Evolutionary conservation across 2,888 invertebrate genomes (phyloP), one percentile per base, ranked within the genome.

Genomic region (Himalopsyche japonica): DNA sequence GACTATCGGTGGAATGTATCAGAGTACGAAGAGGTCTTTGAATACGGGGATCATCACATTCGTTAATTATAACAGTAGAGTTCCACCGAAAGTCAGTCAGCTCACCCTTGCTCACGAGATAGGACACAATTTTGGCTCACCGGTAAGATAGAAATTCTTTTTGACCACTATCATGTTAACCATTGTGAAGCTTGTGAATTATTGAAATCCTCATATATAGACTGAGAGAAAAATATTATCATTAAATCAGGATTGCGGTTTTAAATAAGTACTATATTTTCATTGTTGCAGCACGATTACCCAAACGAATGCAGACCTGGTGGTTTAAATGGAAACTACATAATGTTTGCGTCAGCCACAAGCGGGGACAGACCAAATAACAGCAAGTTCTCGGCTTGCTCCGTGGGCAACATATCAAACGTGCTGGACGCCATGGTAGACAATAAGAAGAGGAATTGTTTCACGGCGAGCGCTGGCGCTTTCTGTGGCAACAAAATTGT

Each of bases 401-500:
- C 98, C 88, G 94, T 98, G 86, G 96, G 97, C 86, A 99, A 99
- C 91, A 98, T 99, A 89, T 98, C 98, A 85, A 96, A 96, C 87
- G 98, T 99, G 0, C 91, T 99, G 32, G 97, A 98, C 89, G 98
- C 98, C 1, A 96, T 99, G 64, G 95, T 97, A 86, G 97, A 97
- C 89, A 96, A 96, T 86, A 95, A 96, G 88, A 99, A 99, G 90
- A 93, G 96, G 79, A 98, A 99, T 91, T 99, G 99, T 89, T 98
- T 99, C 90, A 95, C 96, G 88, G 95, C 95, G 64, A 92, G 96
- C 82, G 96, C 95, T 86, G 98, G 98, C 84, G 98, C 99, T 37
- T 99, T 99, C 94, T 99, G 99, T 91, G 99, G 99, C 82, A 99
- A 99, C 91, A 98, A 98, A 92, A 98, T 99, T 88, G 98, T 98